A percentile compares a stretch with the other conserved stretches of the same genome.
Conservation (phyloP, 2,888 invertebrate species). For the Nephrotoma flavescens region DNA sequence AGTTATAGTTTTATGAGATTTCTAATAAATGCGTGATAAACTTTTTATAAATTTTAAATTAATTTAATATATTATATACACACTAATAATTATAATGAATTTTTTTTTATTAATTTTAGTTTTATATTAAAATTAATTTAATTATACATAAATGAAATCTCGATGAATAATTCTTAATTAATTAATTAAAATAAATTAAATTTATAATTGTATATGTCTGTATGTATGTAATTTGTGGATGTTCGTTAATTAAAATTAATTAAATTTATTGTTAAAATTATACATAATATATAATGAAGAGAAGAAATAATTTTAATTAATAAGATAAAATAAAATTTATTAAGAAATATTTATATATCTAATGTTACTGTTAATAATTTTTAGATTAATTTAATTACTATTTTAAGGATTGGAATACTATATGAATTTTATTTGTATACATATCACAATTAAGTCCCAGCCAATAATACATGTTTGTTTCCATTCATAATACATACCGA, state of each 20-base stretch:
- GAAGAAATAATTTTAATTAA: background rate
- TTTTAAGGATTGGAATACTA: no score
- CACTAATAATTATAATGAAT: background rate
- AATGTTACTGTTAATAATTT: background rate
- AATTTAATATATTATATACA: background rate
- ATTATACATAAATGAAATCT: background rate
- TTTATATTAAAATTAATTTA: background rate
- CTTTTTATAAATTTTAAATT: background rate
- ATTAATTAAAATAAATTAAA: background rate
- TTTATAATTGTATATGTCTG: background rate
- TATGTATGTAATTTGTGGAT: background rate
- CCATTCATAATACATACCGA: no score
- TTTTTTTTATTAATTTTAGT: background rate
- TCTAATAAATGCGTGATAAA: slow-evolving; percentile 1
- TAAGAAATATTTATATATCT: background rate
- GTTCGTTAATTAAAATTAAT: background rate
- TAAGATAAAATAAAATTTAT: background rate
- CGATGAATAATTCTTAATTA: background rate
- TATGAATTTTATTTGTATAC: no score
- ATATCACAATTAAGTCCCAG: no score
- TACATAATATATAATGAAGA: background rate
- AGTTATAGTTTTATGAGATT: background rate
- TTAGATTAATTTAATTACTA: background rate
- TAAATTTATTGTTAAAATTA: background rate
- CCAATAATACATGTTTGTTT: no score